Evolutionary conservation across 2,797 vertebrate species (phyloP), one percentile per base, ranked within the genome.

Genomic region (Pipistrellus kuhlii): DNA sequence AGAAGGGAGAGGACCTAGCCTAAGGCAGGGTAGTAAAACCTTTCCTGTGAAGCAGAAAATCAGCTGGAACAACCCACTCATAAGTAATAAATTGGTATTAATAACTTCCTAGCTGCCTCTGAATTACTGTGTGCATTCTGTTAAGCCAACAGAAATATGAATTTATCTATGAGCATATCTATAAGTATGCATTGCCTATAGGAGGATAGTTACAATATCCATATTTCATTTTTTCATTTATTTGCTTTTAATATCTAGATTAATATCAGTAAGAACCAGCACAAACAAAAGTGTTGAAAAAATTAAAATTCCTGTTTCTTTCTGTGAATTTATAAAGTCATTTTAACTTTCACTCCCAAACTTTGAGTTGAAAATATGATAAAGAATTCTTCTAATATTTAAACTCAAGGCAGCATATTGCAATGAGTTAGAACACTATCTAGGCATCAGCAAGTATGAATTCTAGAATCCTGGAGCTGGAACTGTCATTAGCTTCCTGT

Each of bases 31-130:
- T 83, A 95, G 95, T 95, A 95, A 97, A 95, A 95, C 88, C 32
- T 95, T 38, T 95, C 82, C 71, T 76, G 3, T 80, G 90, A 96
- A 96, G 97, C 96, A 95, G 91, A 96, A 97, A 97, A 96, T 97
- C 95, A 92, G 73, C 93, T 93, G 44, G 85, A 97, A 85, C 82
- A 95, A 51, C 91, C 90, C 53, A 72, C 90, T 95, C 77, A 57
- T 82, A 95, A 94, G 89, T 88, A 94, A 95, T 85, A 94, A 82
- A 68, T 90, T 66, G 84, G 64, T 48, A 59, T 95, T 89, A 82
- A 92, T 85, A 93, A 90, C 73, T 59, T 53, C 85, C 35, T 53
- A 38, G 69, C 93, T 95, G 91, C 85, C 84, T 94, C 55, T 85
- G 90, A 95, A 85, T 90, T 83, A 92, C n/a, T 53, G 17, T 69